These are phyloP conservation scores for Syndactyla subalaris DNA, from an alignment of 2,797 vertebrate species.

Conservation along the genomic window DNA sequence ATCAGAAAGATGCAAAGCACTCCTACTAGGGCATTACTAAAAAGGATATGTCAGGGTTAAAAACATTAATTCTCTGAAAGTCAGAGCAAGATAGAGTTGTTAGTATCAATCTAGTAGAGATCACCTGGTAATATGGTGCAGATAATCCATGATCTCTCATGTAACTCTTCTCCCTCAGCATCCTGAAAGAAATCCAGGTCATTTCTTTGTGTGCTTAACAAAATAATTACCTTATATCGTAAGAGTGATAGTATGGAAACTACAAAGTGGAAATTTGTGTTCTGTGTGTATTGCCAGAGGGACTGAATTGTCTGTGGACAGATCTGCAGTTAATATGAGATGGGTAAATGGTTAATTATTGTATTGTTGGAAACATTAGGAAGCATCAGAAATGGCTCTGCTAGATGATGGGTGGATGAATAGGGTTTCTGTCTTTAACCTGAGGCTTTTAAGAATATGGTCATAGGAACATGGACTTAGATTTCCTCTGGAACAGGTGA, in stretches of 20 bases:
- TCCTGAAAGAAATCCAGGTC: not conserved
- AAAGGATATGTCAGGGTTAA: not conserved
- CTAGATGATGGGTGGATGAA: not conserved
- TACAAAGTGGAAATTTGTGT: not conserved
- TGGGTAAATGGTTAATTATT: not conserved
- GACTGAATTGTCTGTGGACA: not conserved
- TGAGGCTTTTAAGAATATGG: not conserved
- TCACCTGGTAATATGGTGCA: not conserved
- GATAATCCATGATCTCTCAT: not conserved
- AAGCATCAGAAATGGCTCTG: not conserved
- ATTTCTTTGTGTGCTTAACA: not conserved
- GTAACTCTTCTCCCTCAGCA: not conserved
- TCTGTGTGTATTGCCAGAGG: not conserved
- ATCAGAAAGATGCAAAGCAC: not conserved
- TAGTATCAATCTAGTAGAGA: not conserved
- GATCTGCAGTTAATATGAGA: not conserved
- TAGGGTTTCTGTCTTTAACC: not conserved
- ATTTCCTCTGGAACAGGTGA: not conserved
- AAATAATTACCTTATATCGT: not conserved
- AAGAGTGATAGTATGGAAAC: not conserved
- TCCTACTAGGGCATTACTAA: not conserved
- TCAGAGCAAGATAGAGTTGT: not conserved
- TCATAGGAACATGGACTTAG: not conserved
- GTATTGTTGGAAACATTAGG: not conserved
- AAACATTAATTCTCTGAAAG: not conserved